Evolutionary conservation across 2,888 invertebrate genomes (phyloP).

Genomic region (Conistra vaccinii): DNA sequence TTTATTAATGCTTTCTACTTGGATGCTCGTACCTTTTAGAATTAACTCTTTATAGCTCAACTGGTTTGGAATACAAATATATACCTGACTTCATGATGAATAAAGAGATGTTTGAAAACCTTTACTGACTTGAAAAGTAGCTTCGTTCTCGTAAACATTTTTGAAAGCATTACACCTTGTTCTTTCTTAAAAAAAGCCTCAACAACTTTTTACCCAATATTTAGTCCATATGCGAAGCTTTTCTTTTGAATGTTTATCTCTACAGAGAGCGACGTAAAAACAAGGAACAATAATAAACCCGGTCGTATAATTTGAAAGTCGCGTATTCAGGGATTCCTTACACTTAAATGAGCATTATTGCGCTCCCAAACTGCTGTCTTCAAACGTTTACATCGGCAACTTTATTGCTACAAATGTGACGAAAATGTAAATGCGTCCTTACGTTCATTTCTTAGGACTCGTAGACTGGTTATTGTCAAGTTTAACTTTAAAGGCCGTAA

Average conservation of each 20-base stretch:
- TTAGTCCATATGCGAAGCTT: not conserved
- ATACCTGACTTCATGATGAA: not conserved
- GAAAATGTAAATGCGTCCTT: conserved; percentile 81
- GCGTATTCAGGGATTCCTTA: conserved; percentile 74
- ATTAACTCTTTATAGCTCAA: conserved; percentile 6
- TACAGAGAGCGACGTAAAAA: conserved; percentile 44
- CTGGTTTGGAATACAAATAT: conserved; percentile 18
- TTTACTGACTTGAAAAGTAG: not conserved
- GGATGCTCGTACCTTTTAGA: conserved; percentile 14
- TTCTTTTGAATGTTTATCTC: conserved; percentile 27
- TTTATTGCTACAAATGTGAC: conserved; percentile 85
- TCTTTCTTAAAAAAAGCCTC: not conserved
- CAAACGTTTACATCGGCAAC: conserved; percentile 80
- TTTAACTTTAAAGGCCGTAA: conserved; percentile 71
- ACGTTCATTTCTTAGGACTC: conserved; percentile 72
- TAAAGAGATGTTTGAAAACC: not conserved
- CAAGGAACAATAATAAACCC: conserved; percentile 66
- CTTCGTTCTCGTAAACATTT: not conserved
- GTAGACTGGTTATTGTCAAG: conserved; percentile 73
- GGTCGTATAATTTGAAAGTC: conserved; percentile 74
- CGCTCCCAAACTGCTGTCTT: conserved; percentile 79
- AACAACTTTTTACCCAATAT: not conserved
- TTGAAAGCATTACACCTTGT: not conserved
- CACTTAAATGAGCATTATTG: conserved; percentile 82
- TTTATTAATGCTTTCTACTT: conserved; percentile 38